These are phyloP conservation scores for Galerucella nymphaeae DNA, from an alignment of 2,888 invertebrate species.

Conservation along the genomic window DNA sequence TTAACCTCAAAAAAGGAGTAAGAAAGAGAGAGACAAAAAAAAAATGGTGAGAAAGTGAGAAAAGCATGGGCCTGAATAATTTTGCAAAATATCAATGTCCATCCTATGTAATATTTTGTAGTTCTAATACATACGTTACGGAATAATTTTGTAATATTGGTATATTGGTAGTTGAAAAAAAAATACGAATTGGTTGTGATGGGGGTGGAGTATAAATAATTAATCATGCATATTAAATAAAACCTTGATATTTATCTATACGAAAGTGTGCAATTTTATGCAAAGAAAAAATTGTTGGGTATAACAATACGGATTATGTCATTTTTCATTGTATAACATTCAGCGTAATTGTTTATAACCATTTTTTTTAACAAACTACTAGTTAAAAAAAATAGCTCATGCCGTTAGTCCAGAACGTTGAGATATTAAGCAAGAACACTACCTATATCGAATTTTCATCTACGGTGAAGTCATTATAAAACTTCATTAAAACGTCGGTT, in stretches of 20 bases:
- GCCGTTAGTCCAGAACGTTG: conserved; percentile 25
- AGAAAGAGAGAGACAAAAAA: no score
- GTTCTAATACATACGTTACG: no score
- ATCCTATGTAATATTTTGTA: no score
- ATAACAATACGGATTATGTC: conserved; percentile 30
- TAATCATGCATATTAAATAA: conserved; percentile 25
- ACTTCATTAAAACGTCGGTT: no score
- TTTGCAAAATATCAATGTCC: no score
- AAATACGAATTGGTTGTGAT: conserved; percentile 2
- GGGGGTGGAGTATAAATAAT: conserved; percentile 22
- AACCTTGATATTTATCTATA: conserved; percentile 28
- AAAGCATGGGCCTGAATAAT: no score
- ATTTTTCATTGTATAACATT: conserved; percentile 28
- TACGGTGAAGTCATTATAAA: no score
- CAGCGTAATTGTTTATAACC: conserved; percentile 21
- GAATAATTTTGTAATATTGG: no score
- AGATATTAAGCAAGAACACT: conserved; percentile 25
- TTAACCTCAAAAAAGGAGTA: no score
- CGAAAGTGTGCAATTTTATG: conserved; percentile 25
- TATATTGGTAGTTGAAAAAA: no score
- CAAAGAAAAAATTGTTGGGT: conserved; percentile 15
- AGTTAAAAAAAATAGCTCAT: conserved; percentile 22
- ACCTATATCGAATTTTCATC: no score
- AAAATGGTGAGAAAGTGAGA: no score
- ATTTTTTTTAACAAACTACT: conserved; percentile 24